Evolutionary conservation across 2,113 vertebrate genomes (phyloP).

Genomic region (Dicaeum eximium): DNA sequence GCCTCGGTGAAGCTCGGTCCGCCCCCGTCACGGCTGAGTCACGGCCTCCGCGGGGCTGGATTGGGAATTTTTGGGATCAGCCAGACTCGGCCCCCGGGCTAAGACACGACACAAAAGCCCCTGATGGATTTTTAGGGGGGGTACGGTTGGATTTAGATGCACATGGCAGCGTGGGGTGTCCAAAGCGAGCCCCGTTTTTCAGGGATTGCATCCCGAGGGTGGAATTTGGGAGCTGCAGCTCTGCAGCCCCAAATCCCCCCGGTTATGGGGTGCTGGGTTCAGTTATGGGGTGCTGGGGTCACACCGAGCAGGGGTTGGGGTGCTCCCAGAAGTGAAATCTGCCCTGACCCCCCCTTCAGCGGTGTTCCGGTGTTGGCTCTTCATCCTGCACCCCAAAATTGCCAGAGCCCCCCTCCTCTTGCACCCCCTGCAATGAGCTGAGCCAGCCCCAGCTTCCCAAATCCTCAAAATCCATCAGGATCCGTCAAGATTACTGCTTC

Average conservation of each 20-base stretch:
- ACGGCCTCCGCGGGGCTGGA: not conserved
- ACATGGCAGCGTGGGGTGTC: not conserved
- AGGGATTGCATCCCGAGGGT: fast-evolving
- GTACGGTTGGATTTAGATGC: not conserved
- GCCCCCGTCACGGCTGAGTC: not conserved
- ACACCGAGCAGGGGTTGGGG: not conserved
- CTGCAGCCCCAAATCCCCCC: not conserved
- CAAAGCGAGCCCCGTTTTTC: not conserved
- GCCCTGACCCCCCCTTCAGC: not conserved
- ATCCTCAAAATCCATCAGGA: not conserved
- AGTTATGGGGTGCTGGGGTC: no score
- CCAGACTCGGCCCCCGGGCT: not conserved
- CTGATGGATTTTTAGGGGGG: not conserved
- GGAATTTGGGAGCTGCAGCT: fast-evolving
- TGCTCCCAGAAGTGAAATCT: not conserved
- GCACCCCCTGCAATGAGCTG: not conserved
- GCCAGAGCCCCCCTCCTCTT: not conserved
- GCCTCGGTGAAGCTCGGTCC: not conserved
- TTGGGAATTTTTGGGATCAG: not conserved
- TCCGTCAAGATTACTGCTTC: not conserved
- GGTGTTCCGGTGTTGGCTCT: not conserved
- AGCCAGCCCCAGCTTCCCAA: not conserved
- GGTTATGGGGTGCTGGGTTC: fast-evolving
- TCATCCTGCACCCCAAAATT: not conserved
- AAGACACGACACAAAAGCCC: not conserved